phyloP scores from a whole-genome alignment of 2,113 vertebrate genomes.

The Nyctereutes procyonoides region DNA sequence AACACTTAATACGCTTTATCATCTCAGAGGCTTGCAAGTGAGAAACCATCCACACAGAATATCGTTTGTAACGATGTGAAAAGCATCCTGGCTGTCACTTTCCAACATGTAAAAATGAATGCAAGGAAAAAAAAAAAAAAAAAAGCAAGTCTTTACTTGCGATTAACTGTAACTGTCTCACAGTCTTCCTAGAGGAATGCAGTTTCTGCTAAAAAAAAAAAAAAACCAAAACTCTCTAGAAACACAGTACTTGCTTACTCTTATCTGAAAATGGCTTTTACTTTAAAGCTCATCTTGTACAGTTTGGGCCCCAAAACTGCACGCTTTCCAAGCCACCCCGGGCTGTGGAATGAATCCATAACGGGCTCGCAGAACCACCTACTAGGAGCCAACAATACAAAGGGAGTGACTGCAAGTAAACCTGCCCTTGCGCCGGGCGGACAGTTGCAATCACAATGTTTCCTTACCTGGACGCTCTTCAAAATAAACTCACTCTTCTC shows the following conservation, averaged over 20 bases:
- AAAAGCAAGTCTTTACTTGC: constrained; percentile 39
- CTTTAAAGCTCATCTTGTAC: constrained; percentile 11
- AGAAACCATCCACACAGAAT: constrained; percentile 52
- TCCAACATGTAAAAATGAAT: constrained; percentile 51
- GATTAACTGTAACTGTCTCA: constrained; percentile 46
- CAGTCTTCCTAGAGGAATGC: background rate
- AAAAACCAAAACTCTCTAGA: background rate
- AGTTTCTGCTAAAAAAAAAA: background rate
- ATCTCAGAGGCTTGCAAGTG: constrained; percentile 57
- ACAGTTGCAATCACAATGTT: background rate
- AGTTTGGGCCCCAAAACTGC: background rate
- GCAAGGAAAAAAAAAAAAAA: constrained; percentile 5
- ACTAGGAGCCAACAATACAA: constrained; percentile 5
- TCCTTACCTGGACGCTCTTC: constrained; percentile 91
- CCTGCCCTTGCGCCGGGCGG: background rate
- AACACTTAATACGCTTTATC: constrained; percentile 48
- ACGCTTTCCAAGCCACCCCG: background rate
- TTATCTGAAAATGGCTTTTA: constrained; percentile 54
- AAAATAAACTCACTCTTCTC: constrained; percentile 90
- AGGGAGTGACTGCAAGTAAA: constrained; percentile 1
- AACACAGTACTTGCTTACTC: constrained; percentile 27
- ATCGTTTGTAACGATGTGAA: constrained; percentile 52
- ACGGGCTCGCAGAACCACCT: background rate
- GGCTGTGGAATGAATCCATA: background rate
- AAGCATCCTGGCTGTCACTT: constrained; percentile 30